Percentiles rank a stretch among this genome's conserved stretches.
Evolutionary conservation across 2,888 invertebrate genomes (phyloP).

Genomic region (Melieria omissa): DNA sequence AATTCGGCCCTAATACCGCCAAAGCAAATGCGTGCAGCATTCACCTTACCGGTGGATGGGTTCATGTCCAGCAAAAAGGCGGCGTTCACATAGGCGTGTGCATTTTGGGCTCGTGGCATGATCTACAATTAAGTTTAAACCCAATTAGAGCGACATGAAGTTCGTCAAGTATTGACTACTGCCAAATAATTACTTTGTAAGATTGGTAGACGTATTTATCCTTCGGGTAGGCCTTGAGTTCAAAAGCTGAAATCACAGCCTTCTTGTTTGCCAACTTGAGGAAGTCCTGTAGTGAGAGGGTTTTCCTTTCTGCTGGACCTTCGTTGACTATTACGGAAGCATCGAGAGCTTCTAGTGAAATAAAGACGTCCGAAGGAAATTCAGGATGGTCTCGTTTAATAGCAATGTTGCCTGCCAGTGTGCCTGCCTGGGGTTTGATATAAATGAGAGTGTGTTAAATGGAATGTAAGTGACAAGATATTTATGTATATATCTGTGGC

Average conservation of each 20-base stretch:
- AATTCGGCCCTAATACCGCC: constrained; percentile 73
- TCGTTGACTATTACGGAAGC: constrained; percentile 67
- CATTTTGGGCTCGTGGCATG: constrained; percentile 78
- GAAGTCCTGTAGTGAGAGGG: constrained; percentile 38
- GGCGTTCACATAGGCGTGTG: constrained; percentile 80
- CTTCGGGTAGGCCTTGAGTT: constrained; percentile 42
- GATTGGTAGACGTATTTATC: constrained; percentile 44
- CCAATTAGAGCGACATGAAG: neutral
- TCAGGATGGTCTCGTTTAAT: constrained; percentile 73
- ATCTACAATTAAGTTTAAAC: constrained; percentile 65
- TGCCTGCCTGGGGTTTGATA: constrained; percentile 68
- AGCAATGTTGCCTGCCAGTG: constrained; percentile 76
- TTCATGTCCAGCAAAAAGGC: constrained; percentile 75
- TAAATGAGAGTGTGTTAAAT: neutral
- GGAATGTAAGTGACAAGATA: neutral
- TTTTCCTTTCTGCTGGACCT: constrained; percentile 54
- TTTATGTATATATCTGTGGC: neutral
- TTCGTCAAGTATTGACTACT: neutral
- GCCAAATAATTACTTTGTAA: constrained; percentile 40
- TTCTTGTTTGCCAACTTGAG: constrained; percentile 31
- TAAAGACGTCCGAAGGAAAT: constrained; percentile 78
- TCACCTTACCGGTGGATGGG: constrained; percentile 59
- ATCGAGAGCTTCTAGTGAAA: constrained; percentile 65
- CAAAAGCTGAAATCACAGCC: constrained; percentile 40
- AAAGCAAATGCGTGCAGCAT: constrained; percentile 70